phyloP scores from a whole-genome alignment of 2,888 invertebrate species.

The Hermaeophaga mercurialis region DNA sequence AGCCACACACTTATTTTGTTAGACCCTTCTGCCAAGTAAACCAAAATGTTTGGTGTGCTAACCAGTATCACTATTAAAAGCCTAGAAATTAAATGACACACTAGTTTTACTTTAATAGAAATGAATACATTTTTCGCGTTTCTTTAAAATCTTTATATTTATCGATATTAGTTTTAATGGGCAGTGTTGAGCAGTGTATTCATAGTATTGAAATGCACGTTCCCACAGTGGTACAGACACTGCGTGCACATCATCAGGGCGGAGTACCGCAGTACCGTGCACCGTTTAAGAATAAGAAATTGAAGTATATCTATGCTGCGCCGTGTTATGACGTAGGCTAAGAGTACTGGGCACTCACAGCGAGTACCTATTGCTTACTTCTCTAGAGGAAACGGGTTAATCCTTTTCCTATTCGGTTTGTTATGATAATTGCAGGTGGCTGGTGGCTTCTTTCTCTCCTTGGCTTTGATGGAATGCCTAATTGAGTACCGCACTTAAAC shows the following conservation, averaged over 20 bases:
- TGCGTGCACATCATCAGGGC: constrained; percentile 18
- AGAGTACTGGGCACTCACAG: neutral
- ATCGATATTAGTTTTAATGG: neutral
- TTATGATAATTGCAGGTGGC: constrained; percentile 8
- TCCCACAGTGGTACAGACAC: constrained; percentile 15
- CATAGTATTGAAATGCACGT: constrained; percentile 4
- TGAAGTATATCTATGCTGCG: neutral
- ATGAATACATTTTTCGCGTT: too few species aligned
- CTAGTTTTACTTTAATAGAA: too few species aligned
- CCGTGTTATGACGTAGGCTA: neutral
- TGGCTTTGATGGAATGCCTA: constrained; percentile 11
- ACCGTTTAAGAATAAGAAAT: constrained; percentile 10
- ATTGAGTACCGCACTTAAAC: constrained; percentile 11
- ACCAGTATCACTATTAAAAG: too few species aligned
- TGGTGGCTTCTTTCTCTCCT: constrained; percentile 8
- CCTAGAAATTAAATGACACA: too few species aligned
- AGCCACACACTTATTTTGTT: too few species aligned
- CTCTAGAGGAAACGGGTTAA: constrained; percentile 4
- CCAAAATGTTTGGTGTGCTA: too few species aligned
- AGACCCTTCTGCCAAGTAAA: too few species aligned
- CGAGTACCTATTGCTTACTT: constrained; percentile 2
- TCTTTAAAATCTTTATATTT: too few species aligned
- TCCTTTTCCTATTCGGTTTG: constrained; percentile 9
- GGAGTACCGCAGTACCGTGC: constrained; percentile 12
- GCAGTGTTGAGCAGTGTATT: constrained; percentile 10